Base-by-base conservation (phyloP, 2,888 invertebrate genomes). In the Linnaemya tessellans region DNA sequence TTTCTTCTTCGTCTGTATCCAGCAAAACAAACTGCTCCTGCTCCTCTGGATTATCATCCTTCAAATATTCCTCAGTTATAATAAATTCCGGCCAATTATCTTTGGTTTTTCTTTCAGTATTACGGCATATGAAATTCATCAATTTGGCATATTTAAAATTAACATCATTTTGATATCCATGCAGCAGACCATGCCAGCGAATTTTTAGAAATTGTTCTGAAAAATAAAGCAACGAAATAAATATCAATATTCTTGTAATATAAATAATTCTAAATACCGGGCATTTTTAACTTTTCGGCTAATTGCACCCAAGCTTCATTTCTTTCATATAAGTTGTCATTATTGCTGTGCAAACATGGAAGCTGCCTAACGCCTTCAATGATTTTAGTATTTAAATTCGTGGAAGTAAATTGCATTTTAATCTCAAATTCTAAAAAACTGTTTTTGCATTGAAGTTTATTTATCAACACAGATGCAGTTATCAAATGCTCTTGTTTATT, bases 101-200 rank as follows among this genome's bases (percentile, higher is more conserved):
- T 11, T 56, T 46, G 0, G 0, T 18, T 9, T 56, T 13, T 0
- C 10, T 65, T 54, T 60, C 54, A 0, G 7, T 15, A 3, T 20
- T 67, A 35, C 78, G 78, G 20, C 43, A 18, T 11, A 86, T 20
- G 43, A 84, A 84, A 18, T 46, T 3, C 86, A 86, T 81, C 8
- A 56, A 64, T 5, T 86, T 80, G 4, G 87, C 81, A 22, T 88
- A 79, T 43, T 81, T 84, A 25, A 81, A 84, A 5, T 73, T 78
- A n/a, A 49, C 74, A 67, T 88, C 86, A 1, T 54, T 60, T 15
- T 84, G 83, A 73, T 87, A 89, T 15, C 65, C 87, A 13, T 87
- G 79, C 13, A 88, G 20, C 1, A 89, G 38, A 9, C 85, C 74
- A 77, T 89, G 87, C 89, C 89, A 89, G 0, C 89, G 89, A n/a